Percentiles rank a stretch among this genome's conserved stretches.
Evolutionary conservation across 92 coral and sea anemone species (phyloP).

Genomic region (Blastomussa wellsi): DNA sequence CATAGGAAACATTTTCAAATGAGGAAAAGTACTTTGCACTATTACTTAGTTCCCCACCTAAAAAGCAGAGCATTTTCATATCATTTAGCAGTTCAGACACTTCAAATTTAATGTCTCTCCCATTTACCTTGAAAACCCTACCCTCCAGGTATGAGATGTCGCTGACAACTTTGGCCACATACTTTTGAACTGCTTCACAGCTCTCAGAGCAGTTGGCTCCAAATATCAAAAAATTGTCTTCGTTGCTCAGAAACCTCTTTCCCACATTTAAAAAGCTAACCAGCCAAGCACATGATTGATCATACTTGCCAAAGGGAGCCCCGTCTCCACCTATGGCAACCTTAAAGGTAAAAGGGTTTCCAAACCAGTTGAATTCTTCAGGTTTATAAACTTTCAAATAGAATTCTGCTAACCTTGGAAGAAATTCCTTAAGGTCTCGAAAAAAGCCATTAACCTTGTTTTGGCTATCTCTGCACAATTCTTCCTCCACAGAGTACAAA

Average conservation of each 20-base stretch:
- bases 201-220: conserved; percentile 40
- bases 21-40: conserved; percentile 48
- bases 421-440: conserved; percentile 60
- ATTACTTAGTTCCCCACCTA: conserved; percentile 49
- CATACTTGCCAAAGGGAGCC: conserved; percentile 50
- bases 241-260: conserved; percentile 45
- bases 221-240: conserved; percentile 46
- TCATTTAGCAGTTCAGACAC: too few relatives aligned
- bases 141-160: too few relatives aligned
- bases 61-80: conserved; percentile 61
- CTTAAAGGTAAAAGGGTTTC: conserved; percentile 25
- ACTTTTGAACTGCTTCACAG: conserved; percentile 25
- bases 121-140: conserved; percentile 11
- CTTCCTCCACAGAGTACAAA: too few relatives aligned
- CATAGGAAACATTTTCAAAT: not conserved
- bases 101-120: not conserved
- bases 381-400: conserved; percentile 55
- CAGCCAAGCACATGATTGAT: conserved; percentile 54
- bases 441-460: not conserved
- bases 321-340: conserved; percentile 63
- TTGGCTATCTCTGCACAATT: too few relatives aligned
- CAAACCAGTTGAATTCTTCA: conserved; percentile 74
- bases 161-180: not conserved
- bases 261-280: conserved; percentile 51
- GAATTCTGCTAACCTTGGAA: conserved; percentile 65